These are phyloP conservation scores for Puma concolor DNA, from an alignment of 2,113 vertebrate species.

Conservation along the genomic window DNA sequence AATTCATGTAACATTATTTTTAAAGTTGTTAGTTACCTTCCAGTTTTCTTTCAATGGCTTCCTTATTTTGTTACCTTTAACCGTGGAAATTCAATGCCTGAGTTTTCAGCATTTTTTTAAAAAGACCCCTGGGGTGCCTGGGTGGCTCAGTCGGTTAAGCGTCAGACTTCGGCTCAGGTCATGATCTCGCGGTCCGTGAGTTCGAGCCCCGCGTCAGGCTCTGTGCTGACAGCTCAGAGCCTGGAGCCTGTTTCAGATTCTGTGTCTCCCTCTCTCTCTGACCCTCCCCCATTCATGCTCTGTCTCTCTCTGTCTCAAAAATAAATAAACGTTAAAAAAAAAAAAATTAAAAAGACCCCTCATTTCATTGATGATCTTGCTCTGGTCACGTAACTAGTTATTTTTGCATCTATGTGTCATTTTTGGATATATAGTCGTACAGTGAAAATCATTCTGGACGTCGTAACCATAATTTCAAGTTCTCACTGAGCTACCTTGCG, in stretches of 20 bases:
- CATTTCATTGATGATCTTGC: not conserved
- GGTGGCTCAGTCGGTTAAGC: no score
- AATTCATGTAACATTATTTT: slow-evolving; percentile 44
- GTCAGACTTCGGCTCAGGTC: no score
- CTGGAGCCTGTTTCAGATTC: no score
- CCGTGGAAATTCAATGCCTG: not conserved
- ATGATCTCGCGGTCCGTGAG: no score
- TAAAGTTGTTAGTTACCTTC: slow-evolving; percentile 51
- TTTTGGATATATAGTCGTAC: not conserved
- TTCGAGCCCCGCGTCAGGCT: no score
- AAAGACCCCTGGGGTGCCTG: no score
- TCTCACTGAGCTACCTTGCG: not conserved
- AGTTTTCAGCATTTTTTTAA: not conserved
- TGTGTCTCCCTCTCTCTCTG: no score
- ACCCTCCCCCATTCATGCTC: no score
- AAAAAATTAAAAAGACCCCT: not conserved
- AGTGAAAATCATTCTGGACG: not conserved
- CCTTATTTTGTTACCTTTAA: not conserved
- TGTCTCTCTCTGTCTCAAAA: no score
- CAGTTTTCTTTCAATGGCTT: slow-evolving; percentile 19
- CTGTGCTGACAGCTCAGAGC: no score
- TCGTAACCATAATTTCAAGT: not conserved
- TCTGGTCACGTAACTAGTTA: not conserved
- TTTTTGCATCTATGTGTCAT: not conserved
- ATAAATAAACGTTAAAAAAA: no score